Conservation (phyloP, 2,888 invertebrate genomes). For the Alloplasta piceator region DNA sequence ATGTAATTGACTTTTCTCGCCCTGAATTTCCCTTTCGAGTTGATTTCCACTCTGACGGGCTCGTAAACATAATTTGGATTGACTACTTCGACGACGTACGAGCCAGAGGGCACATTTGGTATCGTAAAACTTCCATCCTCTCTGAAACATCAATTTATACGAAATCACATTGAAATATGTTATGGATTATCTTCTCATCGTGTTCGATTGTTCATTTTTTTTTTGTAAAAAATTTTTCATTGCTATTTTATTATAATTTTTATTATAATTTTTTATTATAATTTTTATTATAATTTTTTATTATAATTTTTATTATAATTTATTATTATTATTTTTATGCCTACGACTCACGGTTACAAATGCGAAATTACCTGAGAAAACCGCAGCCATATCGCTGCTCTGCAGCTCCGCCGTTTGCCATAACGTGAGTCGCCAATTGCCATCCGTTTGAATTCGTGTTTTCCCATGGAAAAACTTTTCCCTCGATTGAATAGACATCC, state of each 20-base stretch:
- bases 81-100: conserved; percentile 96
- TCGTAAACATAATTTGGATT: conserved; percentile 97
- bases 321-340: not conserved
- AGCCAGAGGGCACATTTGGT: conserved; percentile 94
- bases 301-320: too few relatives aligned
- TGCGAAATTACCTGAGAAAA: conserved; percentile 86
- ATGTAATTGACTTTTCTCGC: conserved; percentile 97
- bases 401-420: conserved; percentile 96
- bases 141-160: conserved; percentile 83
- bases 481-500: conserved; percentile 91
- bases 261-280: too few relatives aligned
- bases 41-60: conserved; percentile 97
- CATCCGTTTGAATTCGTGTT: conserved; percentile 86
- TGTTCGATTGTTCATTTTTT: too few relatives aligned
- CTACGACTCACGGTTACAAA: not conserved
- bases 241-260: too few relatives aligned
- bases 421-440: conserved; percentile 90
- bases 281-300: too few relatives aligned
- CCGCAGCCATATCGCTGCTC: conserved; percentile 94
- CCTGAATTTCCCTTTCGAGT: conserved; percentile 97
- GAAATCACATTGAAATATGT: too few relatives aligned
- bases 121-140: conserved; percentile 96
- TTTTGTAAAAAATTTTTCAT: too few relatives aligned
- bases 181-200: too few relatives aligned
- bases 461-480: conserved; percentile 91